Evolutionary conservation across 2,113 vertebrate genomes (phyloP), one percentile per base, ranked within the genome.

Genomic region (Nothobranchius furzeri): DNA sequence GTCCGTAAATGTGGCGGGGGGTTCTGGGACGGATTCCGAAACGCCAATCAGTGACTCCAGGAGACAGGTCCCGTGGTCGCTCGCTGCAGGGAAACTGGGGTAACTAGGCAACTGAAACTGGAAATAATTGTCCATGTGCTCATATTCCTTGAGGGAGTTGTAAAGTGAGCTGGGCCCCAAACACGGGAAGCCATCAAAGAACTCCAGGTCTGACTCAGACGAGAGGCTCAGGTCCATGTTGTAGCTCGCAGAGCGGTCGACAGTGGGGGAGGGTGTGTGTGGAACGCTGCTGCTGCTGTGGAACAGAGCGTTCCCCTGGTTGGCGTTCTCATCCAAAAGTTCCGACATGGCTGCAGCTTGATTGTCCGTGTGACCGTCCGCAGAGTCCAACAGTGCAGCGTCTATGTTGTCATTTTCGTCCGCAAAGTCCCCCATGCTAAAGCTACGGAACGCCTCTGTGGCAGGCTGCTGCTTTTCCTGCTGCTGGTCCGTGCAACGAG

Each of bases 41-140:
- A 96, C 89, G 78, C 96, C 95, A 2, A 98, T 93, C 65, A 99
- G 92, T 2, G 98, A 96, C 85, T 99, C 98, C 78, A 98, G 90
- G 76, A 98, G 94, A 85, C 95, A 96, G 37, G 92, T 87, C 58
- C 93, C 92, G 0, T 94, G 80, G 81, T 99, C 98, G n/a, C 78
- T 87, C 0, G 91, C 73, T 54, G 93, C 90, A 0, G 95, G 89
- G 11, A 96, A 92, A 72, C 92, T 93, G 5, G 95, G 92, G 69
- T 95, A 93, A 69, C 92, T 94, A 52, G 96, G 95, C 83, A 93
- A 79, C 79, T 96, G 94, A 82, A 95, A 94, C 68, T 94, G 95
- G 86, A 94, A 93, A 12, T 93, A 94, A 88, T 93, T 92, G 88
- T 97, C 96, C 43, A 95, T 89, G 90, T 94, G 92, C 86, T 96